Evolutionary conservation across 2,113 vertebrate genomes (phyloP).

Genomic region (Grallaria varia): DNA sequence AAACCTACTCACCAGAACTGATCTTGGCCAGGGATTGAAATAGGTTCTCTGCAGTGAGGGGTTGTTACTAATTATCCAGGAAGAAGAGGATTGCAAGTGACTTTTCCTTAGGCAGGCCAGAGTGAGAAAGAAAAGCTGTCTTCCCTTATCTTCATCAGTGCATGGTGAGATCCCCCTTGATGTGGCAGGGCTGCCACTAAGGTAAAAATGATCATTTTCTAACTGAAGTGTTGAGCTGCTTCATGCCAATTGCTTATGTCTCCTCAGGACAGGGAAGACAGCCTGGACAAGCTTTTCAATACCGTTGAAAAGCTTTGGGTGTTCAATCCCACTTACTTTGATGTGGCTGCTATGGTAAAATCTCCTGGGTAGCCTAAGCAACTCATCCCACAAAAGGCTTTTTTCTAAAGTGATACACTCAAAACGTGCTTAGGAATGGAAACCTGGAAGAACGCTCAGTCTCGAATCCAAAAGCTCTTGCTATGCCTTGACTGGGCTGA

Average conservation of each 20-base stretch:
- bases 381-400: neutral
- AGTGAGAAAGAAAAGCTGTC: conserved; percentile 25
- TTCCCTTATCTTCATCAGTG: neutral
- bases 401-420: neutral
- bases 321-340: neutral
- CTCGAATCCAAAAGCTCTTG: neutral
- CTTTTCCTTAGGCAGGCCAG: conserved; percentile 37
- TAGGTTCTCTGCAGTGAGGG: neutral
- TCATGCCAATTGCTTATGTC: neutral
- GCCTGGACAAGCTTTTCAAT: neutral
- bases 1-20: neutral
- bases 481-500: neutral
- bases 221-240: neutral
- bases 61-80: neutral
- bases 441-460: neutral
- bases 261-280: neutral
- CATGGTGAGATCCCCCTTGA: neutral
- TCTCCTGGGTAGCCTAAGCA: neutral
- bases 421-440: neutral
- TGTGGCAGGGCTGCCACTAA: conserved; percentile 24
- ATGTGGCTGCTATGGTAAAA: neutral
- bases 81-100: conserved; percentile 22
- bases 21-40: neutral
- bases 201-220: conserved; percentile 9
- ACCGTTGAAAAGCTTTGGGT: neutral